These are phyloP conservation scores for Sarcophilus harrisii DNA, from an alignment of 2,797 vertebrate genomes.

Conservation along the genomic window DNA sequence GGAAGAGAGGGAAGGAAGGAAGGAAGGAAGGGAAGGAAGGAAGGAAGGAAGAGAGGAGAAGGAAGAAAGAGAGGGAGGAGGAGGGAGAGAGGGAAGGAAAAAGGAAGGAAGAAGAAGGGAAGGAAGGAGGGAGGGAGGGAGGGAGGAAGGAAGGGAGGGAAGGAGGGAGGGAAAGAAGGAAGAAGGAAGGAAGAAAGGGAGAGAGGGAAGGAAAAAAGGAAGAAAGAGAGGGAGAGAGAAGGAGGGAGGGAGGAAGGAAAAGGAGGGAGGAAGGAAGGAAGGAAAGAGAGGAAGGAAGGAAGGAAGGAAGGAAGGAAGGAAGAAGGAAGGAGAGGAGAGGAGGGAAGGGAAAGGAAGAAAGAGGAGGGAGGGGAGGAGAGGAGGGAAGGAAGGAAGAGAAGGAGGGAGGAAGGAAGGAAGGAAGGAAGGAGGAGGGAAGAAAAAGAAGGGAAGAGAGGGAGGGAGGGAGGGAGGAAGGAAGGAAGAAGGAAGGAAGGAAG, in stretches of 20 bases:
- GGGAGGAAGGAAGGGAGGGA: background rate
- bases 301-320: background rate
- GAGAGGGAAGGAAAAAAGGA: background rate
- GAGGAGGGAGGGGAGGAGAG: too few relatives aligned
- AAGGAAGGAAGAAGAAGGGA: background rate
- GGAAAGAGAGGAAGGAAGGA: background rate
- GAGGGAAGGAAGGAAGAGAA: too few relatives aligned
- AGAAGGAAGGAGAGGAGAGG: too few relatives aligned
- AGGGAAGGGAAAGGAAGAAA: too few relatives aligned
- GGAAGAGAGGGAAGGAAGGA: too few relatives aligned
- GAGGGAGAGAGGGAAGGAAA: too few relatives aligned
- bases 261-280: background rate
- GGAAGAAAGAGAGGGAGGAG: rapidly evolving
- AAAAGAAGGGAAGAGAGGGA: background rate
- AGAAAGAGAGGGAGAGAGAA: background rate
- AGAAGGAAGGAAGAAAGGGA: rapidly evolving
- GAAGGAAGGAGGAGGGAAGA: too few relatives aligned
- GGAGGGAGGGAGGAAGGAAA: too few relatives aligned
- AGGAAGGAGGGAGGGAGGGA: background rate
- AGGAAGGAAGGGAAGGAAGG: too few relatives aligned
- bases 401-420: background rate
- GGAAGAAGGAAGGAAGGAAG: too few relatives aligned
- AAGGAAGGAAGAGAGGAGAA: too few relatives aligned
- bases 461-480: background rate
- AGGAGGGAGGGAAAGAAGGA: too few relatives aligned